Base-by-base conservation (phyloP, 37 sponge, comb jelly and placozoan genomes). In the Bolinopsis microptera region DNA sequence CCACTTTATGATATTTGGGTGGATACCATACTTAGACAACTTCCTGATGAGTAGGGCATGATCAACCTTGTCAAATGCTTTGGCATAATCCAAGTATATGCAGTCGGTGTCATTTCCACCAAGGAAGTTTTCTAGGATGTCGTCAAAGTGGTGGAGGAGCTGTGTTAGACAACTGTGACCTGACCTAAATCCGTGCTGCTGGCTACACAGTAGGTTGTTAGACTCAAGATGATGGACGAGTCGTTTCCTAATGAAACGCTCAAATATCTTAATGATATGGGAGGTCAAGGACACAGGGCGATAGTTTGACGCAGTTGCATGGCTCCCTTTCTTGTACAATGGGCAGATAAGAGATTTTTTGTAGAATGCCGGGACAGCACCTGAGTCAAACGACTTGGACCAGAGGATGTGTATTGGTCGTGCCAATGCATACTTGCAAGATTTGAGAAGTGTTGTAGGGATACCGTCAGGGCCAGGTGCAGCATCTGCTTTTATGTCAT, bases 51-150 rank as follows among this genome's bases (percentile, higher is more conserved):
- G 75, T 5, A 72, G n/a, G 25, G 5, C 3, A 5, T 27, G n/a
- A 72, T 72, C 69, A 3, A 92, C 93, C n/a, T 38, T 92, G 30
- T 92, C 93, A 61, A 92, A 92, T 21, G 93, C 93, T 48, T 92
- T 92, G 8, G 67, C 36, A 24, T 40, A 32, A 75, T 92, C 93
- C 18, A 92, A 25, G 30, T 40, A 92, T 5, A 92, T 48, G 13
- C 18, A 74, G 24, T 48, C 69, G 3, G 75, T 24, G 74, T 61
- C 35, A 76, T 40, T 38, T 23, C 93, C 69, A 67, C 3, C 18
- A 9, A 3, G 18, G 21, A 40, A 23, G 74, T 18, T 18, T 34
- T 38, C 30, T 5, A 92, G 76, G 18, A 92, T 61, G 23, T 74
- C 30, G 31, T 92, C 69, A 69, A 33, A 22, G 35, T 40, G 93